These are phyloP conservation scores for Balaenoptera acutorostrata DNA, from an alignment of 2,113 vertebrate genomes.

Conservation along the genomic window DNA sequence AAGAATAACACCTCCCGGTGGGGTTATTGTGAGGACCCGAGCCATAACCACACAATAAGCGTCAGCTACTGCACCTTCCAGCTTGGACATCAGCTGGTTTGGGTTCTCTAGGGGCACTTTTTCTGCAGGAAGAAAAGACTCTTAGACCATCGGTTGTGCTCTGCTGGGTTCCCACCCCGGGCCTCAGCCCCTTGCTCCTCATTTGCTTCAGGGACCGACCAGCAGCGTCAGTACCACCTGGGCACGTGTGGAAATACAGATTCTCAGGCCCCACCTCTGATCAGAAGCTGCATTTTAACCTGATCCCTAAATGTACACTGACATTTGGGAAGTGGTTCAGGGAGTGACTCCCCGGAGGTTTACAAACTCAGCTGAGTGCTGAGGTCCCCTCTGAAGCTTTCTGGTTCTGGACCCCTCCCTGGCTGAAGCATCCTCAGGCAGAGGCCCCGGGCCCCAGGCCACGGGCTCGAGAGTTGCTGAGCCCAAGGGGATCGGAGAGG, in stretches of 20 bases:
- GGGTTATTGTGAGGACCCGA: fast-evolving
- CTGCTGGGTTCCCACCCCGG: fast-evolving
- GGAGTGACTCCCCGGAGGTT: not conserved
- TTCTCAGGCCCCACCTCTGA: not conserved
- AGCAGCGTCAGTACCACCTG: not conserved
- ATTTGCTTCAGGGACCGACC: not conserved
- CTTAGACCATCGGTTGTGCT: fast-evolving
- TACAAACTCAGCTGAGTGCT: not conserved
- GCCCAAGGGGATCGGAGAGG: fast-evolving
- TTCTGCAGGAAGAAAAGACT: too few relatives aligned
- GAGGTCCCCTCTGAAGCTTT: not conserved
- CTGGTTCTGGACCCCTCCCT: not conserved
- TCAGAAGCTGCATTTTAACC: not conserved
- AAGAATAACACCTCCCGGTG: fast-evolving
- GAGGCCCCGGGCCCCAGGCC: not conserved
- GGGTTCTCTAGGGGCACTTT: fast-evolving
- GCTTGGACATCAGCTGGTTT: not conserved
- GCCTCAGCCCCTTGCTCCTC: not conserved
- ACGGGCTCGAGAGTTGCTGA: fast-evolving
- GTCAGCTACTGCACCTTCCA: not conserved
- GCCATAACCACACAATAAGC: fast-evolving
- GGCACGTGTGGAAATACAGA: not conserved
- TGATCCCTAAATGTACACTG: fast-evolving
- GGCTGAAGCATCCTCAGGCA: not conserved
- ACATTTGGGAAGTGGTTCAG: not conserved